Percentiles rank a stretch among this genome's conserved stretches.
These are phyloP conservation scores for Cyclophora punctaria DNA, from an alignment of 2,888 invertebrate species.

Conservation along the genomic window DNA sequence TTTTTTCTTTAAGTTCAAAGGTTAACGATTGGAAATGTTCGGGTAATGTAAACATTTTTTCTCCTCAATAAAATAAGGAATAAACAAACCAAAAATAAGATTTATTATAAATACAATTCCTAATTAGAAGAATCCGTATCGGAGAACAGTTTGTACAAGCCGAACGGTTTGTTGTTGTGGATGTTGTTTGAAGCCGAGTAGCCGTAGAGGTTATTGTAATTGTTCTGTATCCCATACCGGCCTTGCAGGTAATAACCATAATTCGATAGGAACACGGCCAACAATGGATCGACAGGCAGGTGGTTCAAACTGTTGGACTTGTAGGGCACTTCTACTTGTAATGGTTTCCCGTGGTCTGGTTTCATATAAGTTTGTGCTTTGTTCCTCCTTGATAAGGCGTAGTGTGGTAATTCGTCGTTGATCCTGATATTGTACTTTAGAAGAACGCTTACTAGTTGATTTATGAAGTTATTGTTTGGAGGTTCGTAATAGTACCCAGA, in stretches of 20 bases:
- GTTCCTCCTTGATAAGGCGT: constrained; percentile 36
- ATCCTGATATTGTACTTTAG: constrained; percentile 48
- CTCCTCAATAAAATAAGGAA: not conserved
- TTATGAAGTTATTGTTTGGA: constrained; percentile 21
- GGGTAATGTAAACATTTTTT: too few species aligned
- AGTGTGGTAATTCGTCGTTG: constrained; percentile 44
- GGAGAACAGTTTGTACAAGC: constrained; percentile 72
- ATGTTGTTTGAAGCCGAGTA: constrained; percentile 78
- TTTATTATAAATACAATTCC: not conserved
- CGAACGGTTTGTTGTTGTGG: constrained; percentile 79
- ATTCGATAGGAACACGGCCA: constrained; percentile 77
- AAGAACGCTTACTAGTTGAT: constrained; percentile 33
- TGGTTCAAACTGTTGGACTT: constrained; percentile 74
- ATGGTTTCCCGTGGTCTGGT: constrained; percentile 15
- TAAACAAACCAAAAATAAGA: not conserved
- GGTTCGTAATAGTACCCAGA: constrained; percentile 22
- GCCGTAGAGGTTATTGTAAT: constrained; percentile 73
- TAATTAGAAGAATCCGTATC: constrained; percentile 47
- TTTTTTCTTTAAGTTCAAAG: not conserved
- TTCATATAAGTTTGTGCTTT: constrained; percentile 21
- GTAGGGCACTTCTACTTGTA: constrained; percentile 24
- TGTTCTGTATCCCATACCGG: constrained; percentile 41
- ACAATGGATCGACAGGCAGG: constrained; percentile 73
- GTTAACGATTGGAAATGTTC: too few species aligned
- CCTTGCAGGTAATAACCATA: constrained; percentile 76